Percentiles rank a stretch among this genome's conserved stretches.
Conservation (phyloP, 2,888 invertebrate species). For the Ophion costatus region DNA sequence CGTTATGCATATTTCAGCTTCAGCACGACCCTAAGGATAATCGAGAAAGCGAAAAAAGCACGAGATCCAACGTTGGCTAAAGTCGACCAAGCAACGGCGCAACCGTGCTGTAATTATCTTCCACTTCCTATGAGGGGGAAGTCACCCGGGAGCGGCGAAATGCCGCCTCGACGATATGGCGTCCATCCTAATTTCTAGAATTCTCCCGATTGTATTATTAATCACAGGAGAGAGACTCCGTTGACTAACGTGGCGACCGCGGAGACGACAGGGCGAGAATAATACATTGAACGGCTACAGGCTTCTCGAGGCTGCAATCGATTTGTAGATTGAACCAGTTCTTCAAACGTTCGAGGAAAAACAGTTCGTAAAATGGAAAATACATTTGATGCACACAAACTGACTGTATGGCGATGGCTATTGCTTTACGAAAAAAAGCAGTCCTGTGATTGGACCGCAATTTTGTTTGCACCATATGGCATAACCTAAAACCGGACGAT, state of each 20-base stretch:
- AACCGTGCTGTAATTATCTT: constrained; percentile 75
- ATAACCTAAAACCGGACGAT: no score
- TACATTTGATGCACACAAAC: no score
- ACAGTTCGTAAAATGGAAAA: no score
- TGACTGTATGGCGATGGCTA: no score
- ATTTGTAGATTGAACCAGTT: constrained; percentile 5
- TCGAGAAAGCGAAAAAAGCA: constrained; percentile 52
- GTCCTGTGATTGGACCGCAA: neutral
- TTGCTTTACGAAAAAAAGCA: neutral
- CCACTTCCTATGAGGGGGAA: constrained; percentile 64
- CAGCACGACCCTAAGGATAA: constrained; percentile 40
- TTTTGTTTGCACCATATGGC: neutral
- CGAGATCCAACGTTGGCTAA: constrained; percentile 38
- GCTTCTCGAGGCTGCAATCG: neutral
- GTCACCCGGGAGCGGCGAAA: constrained; percentile 59
- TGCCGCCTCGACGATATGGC: constrained; percentile 72
- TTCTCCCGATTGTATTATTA: constrained; percentile 76
- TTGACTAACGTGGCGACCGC: constrained; percentile 20
- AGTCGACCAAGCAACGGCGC: constrained; percentile 46
- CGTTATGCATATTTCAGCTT: constrained; percentile 51
- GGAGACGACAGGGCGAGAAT: constrained; percentile 10
- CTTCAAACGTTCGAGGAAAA: no score
- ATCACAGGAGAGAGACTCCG: constrained; percentile 65
- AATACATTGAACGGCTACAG: neutral
- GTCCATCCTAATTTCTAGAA: constrained; percentile 73